Evolutionary conservation across 2,888 invertebrate genomes (phyloP), one percentile per base, ranked within the genome.

Genomic region (Cecidostiba fungosa): DNA sequence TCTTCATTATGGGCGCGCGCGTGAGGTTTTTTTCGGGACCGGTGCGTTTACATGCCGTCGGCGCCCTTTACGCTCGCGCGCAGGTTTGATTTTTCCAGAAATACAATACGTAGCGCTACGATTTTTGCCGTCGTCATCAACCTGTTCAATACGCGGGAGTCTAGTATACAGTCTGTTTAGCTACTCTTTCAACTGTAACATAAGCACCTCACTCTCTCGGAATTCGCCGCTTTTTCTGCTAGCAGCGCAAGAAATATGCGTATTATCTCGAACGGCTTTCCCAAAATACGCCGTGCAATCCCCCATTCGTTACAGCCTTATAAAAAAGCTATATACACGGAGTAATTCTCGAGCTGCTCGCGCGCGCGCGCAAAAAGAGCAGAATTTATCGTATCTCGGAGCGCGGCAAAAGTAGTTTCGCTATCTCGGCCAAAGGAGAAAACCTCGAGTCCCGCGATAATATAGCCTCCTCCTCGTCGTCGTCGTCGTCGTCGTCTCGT

Each of bases 401-500:
- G 8, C 23, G 16, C 54, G 14, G 26, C 72, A 73, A 83, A 69
- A 82, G 70, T 78, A 83, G 54, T 70, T 62, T 77, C 29, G 59
- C 69, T 77, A 82, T 19, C 50, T 23, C 76, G 32, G 2, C 32
- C 54, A 0, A 54, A 32, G 77, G 59, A 74, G 43, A 36, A 66
- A 39, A 77, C 39, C 62, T 62, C 36, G 16, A n/a, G 69, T 69
- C 50, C 10, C 66, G n/a, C 70, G 82, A 83, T 83, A 83, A 77
- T 59, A 43, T 47, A 47, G 47, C 69, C 36, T 50, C 16, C 29
- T 3, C 19, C 23, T 39, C 19, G 62, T 39, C 26, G 73, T 47
- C 32, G 26, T n/a, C 47, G 70, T 39, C 19, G 62, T 39, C 26
- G 73, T 47, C 32, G 26, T n/a, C 47, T 54, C 26, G 23, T 32